Evolutionary conservation across 2,113 vertebrate genomes (phyloP), one percentile per base, ranked within the genome.

Genomic region (Syngnathus floridae): DNA sequence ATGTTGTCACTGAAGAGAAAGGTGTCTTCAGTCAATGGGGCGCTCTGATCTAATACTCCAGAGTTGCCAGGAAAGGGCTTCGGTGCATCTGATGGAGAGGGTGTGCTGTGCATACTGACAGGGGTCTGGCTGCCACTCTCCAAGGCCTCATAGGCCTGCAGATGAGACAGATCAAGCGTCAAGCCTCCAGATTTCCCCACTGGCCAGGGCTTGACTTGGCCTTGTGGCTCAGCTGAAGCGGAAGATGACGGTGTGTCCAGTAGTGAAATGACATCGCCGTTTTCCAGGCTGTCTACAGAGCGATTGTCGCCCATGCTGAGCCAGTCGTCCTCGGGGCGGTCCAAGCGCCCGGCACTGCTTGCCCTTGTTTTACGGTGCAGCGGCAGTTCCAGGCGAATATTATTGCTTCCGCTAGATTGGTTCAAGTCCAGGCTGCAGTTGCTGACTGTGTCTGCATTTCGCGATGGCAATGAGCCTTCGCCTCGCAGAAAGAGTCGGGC

Each of bases 101-200:
- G 96, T 0, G 96, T 99, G 81, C 95, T 98, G 66, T 93, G 88
- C 81, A 90, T 75, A 74, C 95, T 99, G 1, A 93, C 96, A 1
- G 92, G 93, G 12, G 93, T 92, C 65, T 92, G 95, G 84, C 88
- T 94, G 60, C 88, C 93, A 35, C 66, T 82, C 7, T 95, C 94
- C 45, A 81, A 84, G 45, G 88, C 70, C 62, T 97, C 94, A 0
- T 91, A 93, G 2, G 89, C 84, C 62, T 92, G 91, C 69, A 92
- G 73, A 46, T 92, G 93, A 69, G 92, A 93, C 57, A 98, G 85
- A 78, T 98, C 95, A 67, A 98, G 88, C 71, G 83, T 94, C 80
- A 97, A 62, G 66, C 91, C 92, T 6, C 91, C 92, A 4, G 91
- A 86, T 64, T 93, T 93, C 7, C 78, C 80, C 55, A 81, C 84